Evolutionary conservation across 2,113 vertebrate genomes (phyloP), one percentile per base, ranked within the genome.

Genomic region (Tricholaema leucomelas): DNA sequence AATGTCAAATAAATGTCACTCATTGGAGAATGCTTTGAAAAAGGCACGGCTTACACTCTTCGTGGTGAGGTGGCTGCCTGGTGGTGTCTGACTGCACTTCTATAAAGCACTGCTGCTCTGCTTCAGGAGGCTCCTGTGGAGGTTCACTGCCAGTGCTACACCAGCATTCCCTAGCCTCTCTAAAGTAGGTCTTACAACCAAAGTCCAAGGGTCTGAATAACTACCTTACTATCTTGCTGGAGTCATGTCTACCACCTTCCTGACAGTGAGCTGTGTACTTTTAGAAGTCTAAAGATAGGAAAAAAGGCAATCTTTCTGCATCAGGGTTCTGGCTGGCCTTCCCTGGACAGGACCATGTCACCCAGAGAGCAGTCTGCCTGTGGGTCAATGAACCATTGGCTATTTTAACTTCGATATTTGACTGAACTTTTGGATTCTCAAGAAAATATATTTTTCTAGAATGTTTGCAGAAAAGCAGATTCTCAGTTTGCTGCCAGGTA

Each of bases 401-500:
- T 76, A 16, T 44, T 63, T 79, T 63, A 93, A 84, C 21, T 72
- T 23, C 50, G 65, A 8, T 66, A 59, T 1, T n/a, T 24, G 38
- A 76, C 63, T 84, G 82, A 87, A 79, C 30, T 86, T 91, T 54
- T 66, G 50, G 25, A n/a, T 88, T 88, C 55, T 66, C 44, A 92
- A 87, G 55, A 81, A 90, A 55, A 18, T 75, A 12, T 40, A 63
- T 90, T 94, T 83, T 93, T 94, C 71, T 90, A 74, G 42, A 78
- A 81, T 0, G 0, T 87, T 91, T 70, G 71, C 92, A 80, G 25
- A 38, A 85, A 93, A 91, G 81, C 38, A 84, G 74, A 73, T 88
- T 90, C 56, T 76, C 44, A 81, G 44, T 79, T 81, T 82, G 63
- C 81, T 94, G 93, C 91, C 92, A 93, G 93, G 94, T 95, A 95